Percentiles rank a stretch among this genome's conserved stretches.
These are phyloP conservation scores for Eulithis prunata DNA, from an alignment of 2,888 invertebrate species.

Conservation along the genomic window DNA sequence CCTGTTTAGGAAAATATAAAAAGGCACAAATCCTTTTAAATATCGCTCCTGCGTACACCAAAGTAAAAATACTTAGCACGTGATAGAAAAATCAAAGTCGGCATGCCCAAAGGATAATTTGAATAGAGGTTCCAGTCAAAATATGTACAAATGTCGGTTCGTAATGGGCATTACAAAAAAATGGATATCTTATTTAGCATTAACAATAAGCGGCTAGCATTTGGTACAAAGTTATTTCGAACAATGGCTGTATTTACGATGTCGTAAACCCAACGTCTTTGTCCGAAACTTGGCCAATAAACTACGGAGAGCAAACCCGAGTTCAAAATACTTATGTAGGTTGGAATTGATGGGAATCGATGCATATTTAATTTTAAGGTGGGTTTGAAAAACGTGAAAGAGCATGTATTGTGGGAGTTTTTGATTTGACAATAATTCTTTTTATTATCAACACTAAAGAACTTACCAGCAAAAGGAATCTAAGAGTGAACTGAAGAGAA, in stretches of 20 bases:
- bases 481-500: too few species aligned
- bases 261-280: constrained; percentile 75
- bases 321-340: constrained; percentile 33
- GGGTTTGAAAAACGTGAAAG: background rate
- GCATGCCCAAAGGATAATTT: constrained; percentile 62
- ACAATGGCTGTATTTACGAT: constrained; percentile 77
- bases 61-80: constrained; percentile 56
- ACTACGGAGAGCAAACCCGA: constrained; percentile 51
- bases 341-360: constrained; percentile 24
- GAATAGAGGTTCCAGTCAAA: constrained; percentile 75
- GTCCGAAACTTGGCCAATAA: constrained; percentile 73
- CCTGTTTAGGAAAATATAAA: constrained; percentile 8
- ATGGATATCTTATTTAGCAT: constrained; percentile 81
- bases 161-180: constrained; percentile 77
- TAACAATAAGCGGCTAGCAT: constrained; percentile 75
- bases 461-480: too few species aligned
- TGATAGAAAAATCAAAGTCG: constrained; percentile 67
- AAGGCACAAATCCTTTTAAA: constrained; percentile 17
- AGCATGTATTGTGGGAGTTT: background rate
- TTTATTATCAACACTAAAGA: too few species aligned
- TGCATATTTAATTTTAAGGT: constrained; percentile 17
- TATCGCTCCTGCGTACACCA: constrained; percentile 10
- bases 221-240: constrained; percentile 66
- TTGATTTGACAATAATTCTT: too few species aligned
- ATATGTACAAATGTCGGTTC: constrained; percentile 75